A percentile compares a stretch with the other conserved stretches of the same genome.
phyloP scores from a whole-genome alignment of 2,888 invertebrate species.

The Prostheceraeus crozeri region DNA sequence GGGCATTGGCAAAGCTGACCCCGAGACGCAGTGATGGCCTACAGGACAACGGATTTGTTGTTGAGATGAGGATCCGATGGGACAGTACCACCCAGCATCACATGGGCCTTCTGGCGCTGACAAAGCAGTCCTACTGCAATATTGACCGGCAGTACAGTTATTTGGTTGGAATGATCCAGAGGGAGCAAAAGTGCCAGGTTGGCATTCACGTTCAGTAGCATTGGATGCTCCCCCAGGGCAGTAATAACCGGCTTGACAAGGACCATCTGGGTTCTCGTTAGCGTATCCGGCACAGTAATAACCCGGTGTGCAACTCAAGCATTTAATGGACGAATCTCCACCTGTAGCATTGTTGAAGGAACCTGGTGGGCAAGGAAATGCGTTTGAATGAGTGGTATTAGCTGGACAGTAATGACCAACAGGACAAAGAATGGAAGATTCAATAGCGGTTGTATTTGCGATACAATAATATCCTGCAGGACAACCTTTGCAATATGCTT shows the following conservation, averaged over 20 bases:
- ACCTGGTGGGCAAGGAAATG: constrained; percentile 48
- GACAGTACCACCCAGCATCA: constrained; percentile 52
- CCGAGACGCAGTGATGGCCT: constrained; percentile 45
- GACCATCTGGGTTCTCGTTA: constrained; percentile 47
- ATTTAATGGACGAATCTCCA: constrained; percentile 43
- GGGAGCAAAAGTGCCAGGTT: constrained; percentile 50
- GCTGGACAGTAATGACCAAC: constrained; percentile 48
- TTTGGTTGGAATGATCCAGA: constrained; percentile 46
- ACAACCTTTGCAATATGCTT: constrained; percentile 46
- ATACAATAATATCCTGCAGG: constrained; percentile 50
- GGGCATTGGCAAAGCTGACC: constrained; percentile 45
- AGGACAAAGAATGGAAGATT: not conserved
- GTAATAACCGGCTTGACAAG: constrained; percentile 53
- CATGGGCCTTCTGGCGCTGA: constrained; percentile 49
- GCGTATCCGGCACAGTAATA: constrained; percentile 49
- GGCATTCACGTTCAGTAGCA: constrained; percentile 46
- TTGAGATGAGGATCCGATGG: constrained; percentile 41
- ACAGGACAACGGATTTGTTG: constrained; percentile 44
- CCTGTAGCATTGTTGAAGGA: constrained; percentile 50
- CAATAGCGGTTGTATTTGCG: not conserved
- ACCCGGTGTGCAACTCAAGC: constrained; percentile 47
- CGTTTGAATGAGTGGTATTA: constrained; percentile 41
- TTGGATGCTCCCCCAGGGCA: constrained; percentile 48
- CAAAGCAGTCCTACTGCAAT: constrained; percentile 48
- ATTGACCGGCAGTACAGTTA: constrained; percentile 50